phyloP scores from a whole-genome alignment of 2,888 invertebrate genomes.

The Rhagophthalmus giganteus region DNA sequence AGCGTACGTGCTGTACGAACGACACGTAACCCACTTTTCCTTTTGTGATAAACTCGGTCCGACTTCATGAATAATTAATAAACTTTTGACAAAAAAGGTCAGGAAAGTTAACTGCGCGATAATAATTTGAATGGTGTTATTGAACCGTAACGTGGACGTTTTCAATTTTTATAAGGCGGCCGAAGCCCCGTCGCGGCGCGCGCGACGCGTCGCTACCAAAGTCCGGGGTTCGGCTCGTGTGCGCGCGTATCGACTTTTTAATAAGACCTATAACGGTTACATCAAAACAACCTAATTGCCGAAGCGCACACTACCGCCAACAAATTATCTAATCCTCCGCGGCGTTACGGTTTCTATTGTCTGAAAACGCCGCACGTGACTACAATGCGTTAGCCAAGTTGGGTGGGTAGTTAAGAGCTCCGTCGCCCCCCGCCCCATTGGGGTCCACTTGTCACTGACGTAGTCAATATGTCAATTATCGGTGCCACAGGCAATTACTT shows the following conservation, averaged over 20 bases:
- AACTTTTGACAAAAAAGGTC: conserved; percentile 25
- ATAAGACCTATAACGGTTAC: background rate
- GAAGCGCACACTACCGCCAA: conserved; percentile 2
- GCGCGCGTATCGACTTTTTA: background rate
- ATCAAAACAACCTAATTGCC: background rate
- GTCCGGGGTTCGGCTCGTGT: too few relatives aligned
- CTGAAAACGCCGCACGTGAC: conserved; percentile 20
- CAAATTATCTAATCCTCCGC: conserved; percentile 7
- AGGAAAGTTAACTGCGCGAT: conserved; percentile 14
- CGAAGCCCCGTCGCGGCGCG: background rate
- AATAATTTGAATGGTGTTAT: conserved; percentile 16
- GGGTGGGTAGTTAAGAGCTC: conserved; percentile 21
- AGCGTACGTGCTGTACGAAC: conserved; percentile 3
- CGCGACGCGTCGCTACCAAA: too few relatives aligned
- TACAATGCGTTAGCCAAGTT: conserved; percentile 22
- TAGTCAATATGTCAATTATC: conserved; percentile 54
- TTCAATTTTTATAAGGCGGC: background rate
- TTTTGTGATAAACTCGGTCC: conserved; percentile 13
- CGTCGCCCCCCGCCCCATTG: conserved; percentile 19
- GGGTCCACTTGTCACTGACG: conserved; percentile 47
- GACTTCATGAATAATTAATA: conserved; percentile 24
- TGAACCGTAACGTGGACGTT: conserved; percentile 11
- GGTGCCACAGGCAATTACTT: conserved; percentile 50
- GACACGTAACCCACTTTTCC: conserved; percentile 14
- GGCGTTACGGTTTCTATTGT: conserved; percentile 19